Percentiles rank a stretch among this genome's conserved stretches.
These are phyloP conservation scores for Apomyelois bistriatella DNA, from an alignment of 2,888 invertebrate species.

Conservation along the genomic window DNA sequence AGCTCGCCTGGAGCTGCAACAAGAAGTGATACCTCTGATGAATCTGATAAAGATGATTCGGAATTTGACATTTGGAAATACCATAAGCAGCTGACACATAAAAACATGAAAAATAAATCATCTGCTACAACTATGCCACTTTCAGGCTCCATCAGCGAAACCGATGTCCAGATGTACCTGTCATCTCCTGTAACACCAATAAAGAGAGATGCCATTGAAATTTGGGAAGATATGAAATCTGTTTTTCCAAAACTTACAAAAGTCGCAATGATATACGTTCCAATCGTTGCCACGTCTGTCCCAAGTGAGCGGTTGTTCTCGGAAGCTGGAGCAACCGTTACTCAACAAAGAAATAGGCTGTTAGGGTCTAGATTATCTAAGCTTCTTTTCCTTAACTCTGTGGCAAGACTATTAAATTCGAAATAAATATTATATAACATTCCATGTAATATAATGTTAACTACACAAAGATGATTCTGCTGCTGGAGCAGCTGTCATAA, in stretches of 20 bases:
- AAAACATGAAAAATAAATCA: constrained; percentile 15
- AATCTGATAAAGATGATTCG: constrained; percentile 8
- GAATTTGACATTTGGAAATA: background rate
- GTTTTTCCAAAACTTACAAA: background rate
- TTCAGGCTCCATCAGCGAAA: constrained; percentile 7
- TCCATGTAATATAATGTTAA: too few species aligned
- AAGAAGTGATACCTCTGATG: too few species aligned
- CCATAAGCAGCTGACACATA: constrained; percentile 13
- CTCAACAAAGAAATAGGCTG: background rate
- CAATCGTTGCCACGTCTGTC: background rate
- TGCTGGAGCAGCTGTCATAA: too few species aligned
- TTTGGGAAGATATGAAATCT: background rate
- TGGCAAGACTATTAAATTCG: too few species aligned
- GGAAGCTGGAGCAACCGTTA: background rate
- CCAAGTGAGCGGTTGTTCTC: background rate
- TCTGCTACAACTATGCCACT: background rate
- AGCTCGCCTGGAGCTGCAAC: too few species aligned
- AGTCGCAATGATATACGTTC: background rate
- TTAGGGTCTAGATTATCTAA: too few species aligned
- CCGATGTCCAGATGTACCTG: constrained; percentile 15
- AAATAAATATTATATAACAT: too few species aligned
- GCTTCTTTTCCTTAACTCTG: too few species aligned
- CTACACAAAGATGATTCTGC: too few species aligned
- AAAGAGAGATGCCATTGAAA: constrained; percentile 15
- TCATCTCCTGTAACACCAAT: constrained; percentile 18